Percentiles rank a stretch among this genome's conserved stretches.
Evolutionary conservation across 2,888 invertebrate genomes (phyloP).

Genomic region (Anticlea derivata): DNA sequence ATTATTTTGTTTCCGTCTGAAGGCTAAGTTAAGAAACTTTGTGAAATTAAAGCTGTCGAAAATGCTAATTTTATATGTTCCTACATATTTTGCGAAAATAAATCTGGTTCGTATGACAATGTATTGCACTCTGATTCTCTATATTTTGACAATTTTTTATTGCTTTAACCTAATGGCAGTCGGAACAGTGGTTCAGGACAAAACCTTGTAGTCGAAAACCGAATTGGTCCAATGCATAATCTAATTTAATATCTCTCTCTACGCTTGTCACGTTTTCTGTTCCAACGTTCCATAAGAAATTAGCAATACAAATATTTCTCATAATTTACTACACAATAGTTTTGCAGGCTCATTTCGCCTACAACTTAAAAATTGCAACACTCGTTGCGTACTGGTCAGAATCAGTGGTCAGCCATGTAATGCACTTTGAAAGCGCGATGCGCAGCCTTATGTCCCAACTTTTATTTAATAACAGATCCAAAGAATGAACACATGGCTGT

Average conservation of each 20-base stretch:
- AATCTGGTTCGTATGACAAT: neutral
- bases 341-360: conserved; percentile 23
- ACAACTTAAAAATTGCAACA: conserved; percentile 44
- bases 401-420: conserved; percentile 45
- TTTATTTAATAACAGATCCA: conserved; percentile 13
- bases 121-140: too few relatives aligned
- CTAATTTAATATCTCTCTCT: neutral
- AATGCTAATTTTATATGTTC: neutral
- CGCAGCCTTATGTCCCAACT: conserved; percentile 16
- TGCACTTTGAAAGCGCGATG: conserved; percentile 38
- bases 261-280: conserved; percentile 4
- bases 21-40: conserved; percentile 5
- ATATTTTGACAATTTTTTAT: too few relatives aligned
- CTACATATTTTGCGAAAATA: neutral
- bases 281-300: neutral
- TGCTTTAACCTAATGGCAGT: too few relatives aligned
- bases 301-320: conserved; percentile 12
- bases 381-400: conserved; percentile 41
- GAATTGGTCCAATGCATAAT: neutral
- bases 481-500: too few relatives aligned
- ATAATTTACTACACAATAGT: conserved; percentile 7
- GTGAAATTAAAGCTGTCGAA: neutral
- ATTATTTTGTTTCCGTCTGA: conserved; percentile 10
- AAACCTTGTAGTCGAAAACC: too few relatives aligned
- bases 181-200: neutral